Evolutionary conservation across 2,113 vertebrate species (phyloP).

Genomic region (Bettongia penicillata): DNA sequence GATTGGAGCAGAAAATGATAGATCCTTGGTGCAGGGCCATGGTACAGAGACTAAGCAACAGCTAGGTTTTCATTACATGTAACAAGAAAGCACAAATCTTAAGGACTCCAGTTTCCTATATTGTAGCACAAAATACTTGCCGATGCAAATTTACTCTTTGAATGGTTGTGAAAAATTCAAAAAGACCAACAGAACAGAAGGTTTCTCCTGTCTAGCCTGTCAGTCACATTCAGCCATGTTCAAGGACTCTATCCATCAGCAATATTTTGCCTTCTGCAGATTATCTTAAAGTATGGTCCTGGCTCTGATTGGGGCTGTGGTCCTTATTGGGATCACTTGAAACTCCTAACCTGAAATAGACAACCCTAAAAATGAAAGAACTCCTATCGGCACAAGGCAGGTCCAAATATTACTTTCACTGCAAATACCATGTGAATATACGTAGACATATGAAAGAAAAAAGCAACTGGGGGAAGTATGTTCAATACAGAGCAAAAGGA

Average conservation of each 20-base stretch:
- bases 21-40: slow-evolving; percentile 82
- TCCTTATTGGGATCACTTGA: no score
- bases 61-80: no score
- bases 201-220: not conserved
- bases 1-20: slow-evolving; percentile 87
- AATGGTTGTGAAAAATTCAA: not conserved
- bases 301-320: no score
- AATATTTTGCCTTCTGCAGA: not conserved
- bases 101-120: not conserved
- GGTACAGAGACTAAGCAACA: slow-evolving; percentile 85
- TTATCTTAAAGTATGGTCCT: no score
- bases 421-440: no score
- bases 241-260: not conserved
- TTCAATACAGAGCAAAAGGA: no score
- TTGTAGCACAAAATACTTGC: not conserved
- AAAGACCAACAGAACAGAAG: not conserved
- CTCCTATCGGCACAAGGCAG: no score
- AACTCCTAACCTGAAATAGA: no score
- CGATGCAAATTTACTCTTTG: not conserved
- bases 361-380: no score
- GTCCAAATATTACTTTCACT: no score
- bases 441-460: no score
- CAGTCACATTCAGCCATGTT: not conserved
- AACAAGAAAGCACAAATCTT: not conserved
- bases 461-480: no score